Evolutionary conservation across 2,113 vertebrate genomes (phyloP), one percentile per base, ranked within the genome.

Genomic region (Pygoscelis antarcticus): DNA sequence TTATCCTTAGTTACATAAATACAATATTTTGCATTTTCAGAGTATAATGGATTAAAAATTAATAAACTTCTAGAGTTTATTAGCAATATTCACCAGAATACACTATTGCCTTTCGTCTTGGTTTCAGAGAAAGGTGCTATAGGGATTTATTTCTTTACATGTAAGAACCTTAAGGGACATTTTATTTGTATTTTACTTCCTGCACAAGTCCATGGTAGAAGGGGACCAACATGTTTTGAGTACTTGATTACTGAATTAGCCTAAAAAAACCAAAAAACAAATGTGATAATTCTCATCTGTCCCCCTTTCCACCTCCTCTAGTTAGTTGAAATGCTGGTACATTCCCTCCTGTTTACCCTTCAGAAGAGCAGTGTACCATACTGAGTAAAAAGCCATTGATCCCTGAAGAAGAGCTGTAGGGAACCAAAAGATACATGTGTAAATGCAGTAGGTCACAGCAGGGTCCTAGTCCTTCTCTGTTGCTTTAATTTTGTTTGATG

Each of bases 401-500:
- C 44, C 69, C 34, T 29, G 25, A 49, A 76, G 74, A 87, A 65
- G 44, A 87, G 12, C 86, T 71, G 32, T 87, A 89, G 61, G 65
- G 44, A 85, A 27, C 40, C 2, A 0, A 65, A 93, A 85, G 49
- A 76, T 79, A 66, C 36, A 25, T 23, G 27, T 54, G n/a, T 92
- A 93, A 96, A 82, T 66, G 36, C 61, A 82, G 6, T 30, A 91
- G 69, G 74, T 89, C 81, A 65, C 83, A 87, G 57, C 65, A 79
- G 83, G 69, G 23, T 81, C 69, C 61, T 91, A 69, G 36, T 6
- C 49, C 29, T 76, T 78, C 58, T 93, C 46, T 54, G 34, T 71
- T 89, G 19, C 72, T 93, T 84, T 83, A 94, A 71, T 90, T 93
- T 84, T 79, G 25, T 94, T 95, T 92, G 22, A 79, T 89, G 55